Evolutionary conservation across 2,888 invertebrate genomes (phyloP).

Genomic region (Drosophila flavopinicola): DNA sequence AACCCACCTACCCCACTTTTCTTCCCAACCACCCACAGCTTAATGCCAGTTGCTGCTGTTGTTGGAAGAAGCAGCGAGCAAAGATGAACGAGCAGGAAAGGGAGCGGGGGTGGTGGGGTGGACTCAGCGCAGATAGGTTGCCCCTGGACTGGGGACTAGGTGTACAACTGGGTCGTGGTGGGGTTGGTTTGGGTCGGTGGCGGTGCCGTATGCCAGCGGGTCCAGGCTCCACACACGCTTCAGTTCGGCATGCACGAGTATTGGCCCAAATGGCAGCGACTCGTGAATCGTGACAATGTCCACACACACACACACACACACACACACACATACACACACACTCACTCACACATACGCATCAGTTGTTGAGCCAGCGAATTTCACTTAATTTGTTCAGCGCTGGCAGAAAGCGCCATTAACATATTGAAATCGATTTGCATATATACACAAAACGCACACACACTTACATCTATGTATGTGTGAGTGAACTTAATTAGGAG

Average conservation of each 20-base stretch:
- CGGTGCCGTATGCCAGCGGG: constrained; percentile 14
- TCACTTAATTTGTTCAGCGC: constrained; percentile 67
- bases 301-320: constrained; percentile 29
- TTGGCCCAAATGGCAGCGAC: constrained; percentile 55
- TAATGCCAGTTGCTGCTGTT: constrained; percentile 34
- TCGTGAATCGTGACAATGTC: constrained; percentile 56
- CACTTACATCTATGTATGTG: not conserved
- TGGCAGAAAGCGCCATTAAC: constrained; percentile 65
- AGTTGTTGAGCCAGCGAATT: constrained; percentile 60
- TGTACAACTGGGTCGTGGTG: not conserved
- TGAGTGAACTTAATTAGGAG: constrained; percentile 45
- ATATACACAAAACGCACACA: constrained; percentile 20
- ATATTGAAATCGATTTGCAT: constrained; percentile 74
- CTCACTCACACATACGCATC: constrained; percentile 13
- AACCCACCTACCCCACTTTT: constrained; percentile 5
- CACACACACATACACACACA: constrained; percentile 3
- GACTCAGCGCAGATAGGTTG: constrained; percentile 4
- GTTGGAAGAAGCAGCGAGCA: constrained; percentile 37
- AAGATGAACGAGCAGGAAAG: constrained; percentile 48
- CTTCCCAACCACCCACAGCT: constrained; percentile 37
- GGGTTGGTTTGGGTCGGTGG: no score
- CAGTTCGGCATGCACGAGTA: constrained; percentile 50
- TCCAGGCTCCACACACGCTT: constrained; percentile 37
- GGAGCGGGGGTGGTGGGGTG: not conserved
- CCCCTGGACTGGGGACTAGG: not conserved